Evolutionary conservation across 2,888 invertebrate species (phyloP).

Genomic region (Temnothorax rugatulus): DNA sequence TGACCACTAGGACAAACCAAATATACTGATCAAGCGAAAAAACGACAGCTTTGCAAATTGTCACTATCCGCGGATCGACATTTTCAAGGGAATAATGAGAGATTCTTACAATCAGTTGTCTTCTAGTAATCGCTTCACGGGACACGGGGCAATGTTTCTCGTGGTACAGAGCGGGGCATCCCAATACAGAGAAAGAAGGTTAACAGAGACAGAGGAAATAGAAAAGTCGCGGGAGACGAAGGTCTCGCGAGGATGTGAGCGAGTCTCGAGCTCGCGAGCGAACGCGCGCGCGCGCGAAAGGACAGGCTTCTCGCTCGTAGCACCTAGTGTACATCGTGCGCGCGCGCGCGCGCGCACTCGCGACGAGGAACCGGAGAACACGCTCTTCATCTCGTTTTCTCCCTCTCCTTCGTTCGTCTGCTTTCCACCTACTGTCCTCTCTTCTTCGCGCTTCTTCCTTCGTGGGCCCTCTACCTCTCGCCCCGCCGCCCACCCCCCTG

Average conservation of each 20-base stretch:
- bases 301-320: conserved; percentile 70
- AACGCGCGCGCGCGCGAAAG: conserved; percentile 28
- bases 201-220: conserved; percentile 59
- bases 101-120: conserved; percentile 18
- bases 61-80: conserved; percentile 17
- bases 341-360: conserved; percentile 33
- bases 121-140: conserved; percentile 1
- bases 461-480: conserved; percentile 18
- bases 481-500: conserved; percentile 45
- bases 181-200: conserved; percentile 42
- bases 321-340: conserved; percentile 73
- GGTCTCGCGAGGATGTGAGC: conserved; percentile 39
- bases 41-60: neutral
- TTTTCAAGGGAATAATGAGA: conserved; percentile 8
- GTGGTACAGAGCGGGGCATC: conserved; percentile 12
- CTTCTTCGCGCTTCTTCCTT: conserved; percentile 56
- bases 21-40: neutral
- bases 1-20: neutral
- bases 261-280: conserved; percentile 16
- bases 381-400: conserved; percentile 68
- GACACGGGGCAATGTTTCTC: neutral
- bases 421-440: conserved; percentile 45
- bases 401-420: conserved; percentile 50
- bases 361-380: conserved; percentile 73
- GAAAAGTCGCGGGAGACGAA: conserved; percentile 59